phyloP scores from a whole-genome alignment of 2,113 vertebrate genomes.

The Nanorana parkeri region DNA sequence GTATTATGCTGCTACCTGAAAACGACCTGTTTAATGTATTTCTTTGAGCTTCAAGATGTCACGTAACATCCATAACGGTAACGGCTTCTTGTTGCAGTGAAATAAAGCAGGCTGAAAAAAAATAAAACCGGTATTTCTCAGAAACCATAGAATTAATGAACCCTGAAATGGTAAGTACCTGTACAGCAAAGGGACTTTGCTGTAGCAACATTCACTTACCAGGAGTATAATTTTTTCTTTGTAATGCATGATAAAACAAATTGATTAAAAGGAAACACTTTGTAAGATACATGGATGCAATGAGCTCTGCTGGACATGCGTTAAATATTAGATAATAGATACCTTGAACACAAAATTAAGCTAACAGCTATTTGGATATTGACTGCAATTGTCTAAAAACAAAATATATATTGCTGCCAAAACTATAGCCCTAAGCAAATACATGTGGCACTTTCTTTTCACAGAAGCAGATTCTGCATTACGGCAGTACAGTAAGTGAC shows the following conservation, averaged over 20 bases:
- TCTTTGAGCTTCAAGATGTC: not conserved
- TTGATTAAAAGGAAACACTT: slow-evolving; percentile 33
- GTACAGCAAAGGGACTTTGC: slow-evolving; percentile 11
- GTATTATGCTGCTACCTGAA: too few species aligned
- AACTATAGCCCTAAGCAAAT: not conserved
- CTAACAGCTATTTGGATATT: slow-evolving; percentile 22
- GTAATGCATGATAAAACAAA: slow-evolving; percentile 42
- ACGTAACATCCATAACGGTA: not conserved
- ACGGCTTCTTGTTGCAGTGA: not conserved
- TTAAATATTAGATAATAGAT: slow-evolving; percentile 37
- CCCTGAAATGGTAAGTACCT: not conserved
- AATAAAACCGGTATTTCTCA: slow-evolving; percentile 5
- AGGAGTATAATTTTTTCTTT: slow-evolving; percentile 24
- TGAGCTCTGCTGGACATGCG: slow-evolving; percentile 2
- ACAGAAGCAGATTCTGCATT: not conserved
- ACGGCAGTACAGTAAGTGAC: not conserved
- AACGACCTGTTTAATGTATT: not conserved
- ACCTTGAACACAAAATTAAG: slow-evolving; percentile 25
- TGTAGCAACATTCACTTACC: slow-evolving; percentile 36
- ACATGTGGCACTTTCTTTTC: not conserved
- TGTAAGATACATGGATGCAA: slow-evolving; percentile 26
- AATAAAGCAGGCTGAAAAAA: not conserved
- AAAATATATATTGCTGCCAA: not conserved
- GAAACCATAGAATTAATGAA: slow-evolving; percentile 22
- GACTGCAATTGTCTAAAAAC: slow-evolving; percentile 9